Conservation (phyloP, 2,797 vertebrate genomes). For the Notamacropus eugenii region DNA sequence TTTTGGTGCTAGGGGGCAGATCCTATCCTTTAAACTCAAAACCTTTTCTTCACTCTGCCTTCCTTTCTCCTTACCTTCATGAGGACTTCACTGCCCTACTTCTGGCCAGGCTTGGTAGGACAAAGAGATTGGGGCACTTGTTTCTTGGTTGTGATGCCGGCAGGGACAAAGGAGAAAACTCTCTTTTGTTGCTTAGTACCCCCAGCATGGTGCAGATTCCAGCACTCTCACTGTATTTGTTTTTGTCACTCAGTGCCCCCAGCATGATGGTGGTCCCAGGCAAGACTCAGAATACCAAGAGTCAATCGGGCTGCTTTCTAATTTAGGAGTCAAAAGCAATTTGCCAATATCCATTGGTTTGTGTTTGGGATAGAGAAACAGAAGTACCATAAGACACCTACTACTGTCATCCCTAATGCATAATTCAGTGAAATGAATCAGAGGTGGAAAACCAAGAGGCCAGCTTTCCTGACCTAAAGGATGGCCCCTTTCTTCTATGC, state of each 20-base stretch:
- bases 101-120: not conserved
- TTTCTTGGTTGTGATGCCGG: not conserved
- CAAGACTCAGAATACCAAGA: not conserved
- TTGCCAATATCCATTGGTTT: not conserved
- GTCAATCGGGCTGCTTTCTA: not conserved
- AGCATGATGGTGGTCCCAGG: not conserved
- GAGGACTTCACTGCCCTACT: accelerated
- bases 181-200: not conserved
- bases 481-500: not conserved
- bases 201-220: not conserved
- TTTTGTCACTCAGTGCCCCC: not conserved
- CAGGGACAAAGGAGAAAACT: not conserved
- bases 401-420: not conserved
- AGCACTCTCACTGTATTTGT: not conserved
- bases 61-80: not conserved
- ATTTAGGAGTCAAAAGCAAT: not conserved
- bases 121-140: not conserved
- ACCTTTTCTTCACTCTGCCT: not conserved
- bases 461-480: not conserved
- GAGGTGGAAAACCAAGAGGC: not conserved
- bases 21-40: not conserved
- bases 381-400: not conserved
- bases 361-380: not conserved
- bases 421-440: not conserved
- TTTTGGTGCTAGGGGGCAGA: not conserved